Percentiles rank a stretch among this genome's conserved stretches.
phyloP scores from a whole-genome alignment of 2,113 vertebrate genomes.

The Cynopterus brachyotis region DNA sequence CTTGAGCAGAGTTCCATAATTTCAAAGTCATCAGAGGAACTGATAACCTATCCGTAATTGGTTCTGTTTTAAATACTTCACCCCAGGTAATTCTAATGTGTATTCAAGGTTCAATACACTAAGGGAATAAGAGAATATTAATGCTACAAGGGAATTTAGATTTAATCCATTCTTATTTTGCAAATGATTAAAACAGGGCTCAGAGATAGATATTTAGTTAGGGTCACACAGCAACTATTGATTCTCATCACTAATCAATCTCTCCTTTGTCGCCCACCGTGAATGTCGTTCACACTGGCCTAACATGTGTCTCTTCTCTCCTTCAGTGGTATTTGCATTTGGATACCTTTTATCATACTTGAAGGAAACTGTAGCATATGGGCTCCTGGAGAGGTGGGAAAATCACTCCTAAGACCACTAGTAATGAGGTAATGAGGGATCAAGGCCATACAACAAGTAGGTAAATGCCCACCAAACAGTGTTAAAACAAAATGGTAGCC shows the following conservation, averaged over 20 bases:
- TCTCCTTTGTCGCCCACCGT: neutral
- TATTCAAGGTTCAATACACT: neutral
- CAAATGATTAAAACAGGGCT: neutral
- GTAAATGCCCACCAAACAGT: neutral
- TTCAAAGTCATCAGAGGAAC: neutral
- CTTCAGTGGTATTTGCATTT: neutral
- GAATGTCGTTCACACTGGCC: neutral
- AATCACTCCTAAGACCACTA: neutral
- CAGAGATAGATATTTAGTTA: neutral
- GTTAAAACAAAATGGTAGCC: neutral
- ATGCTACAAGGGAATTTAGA: neutral
- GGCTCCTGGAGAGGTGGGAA: neutral
- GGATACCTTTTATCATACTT: neutral
- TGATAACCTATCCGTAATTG: neutral
- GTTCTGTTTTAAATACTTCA: conserved; percentile 20
- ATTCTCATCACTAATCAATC: neutral
- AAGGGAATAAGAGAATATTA: neutral
- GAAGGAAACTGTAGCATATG: neutral
- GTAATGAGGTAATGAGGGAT: neutral
- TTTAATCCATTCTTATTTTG: neutral
- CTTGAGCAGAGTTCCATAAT: neutral
- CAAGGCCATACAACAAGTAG: neutral
- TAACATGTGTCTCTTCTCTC: neutral
- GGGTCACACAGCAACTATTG: neutral
- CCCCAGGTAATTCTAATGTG: neutral